Evolutionary conservation across 1,140 invertebrate species (phyloP).

Genomic region (Berghia stephanieae): DNA sequence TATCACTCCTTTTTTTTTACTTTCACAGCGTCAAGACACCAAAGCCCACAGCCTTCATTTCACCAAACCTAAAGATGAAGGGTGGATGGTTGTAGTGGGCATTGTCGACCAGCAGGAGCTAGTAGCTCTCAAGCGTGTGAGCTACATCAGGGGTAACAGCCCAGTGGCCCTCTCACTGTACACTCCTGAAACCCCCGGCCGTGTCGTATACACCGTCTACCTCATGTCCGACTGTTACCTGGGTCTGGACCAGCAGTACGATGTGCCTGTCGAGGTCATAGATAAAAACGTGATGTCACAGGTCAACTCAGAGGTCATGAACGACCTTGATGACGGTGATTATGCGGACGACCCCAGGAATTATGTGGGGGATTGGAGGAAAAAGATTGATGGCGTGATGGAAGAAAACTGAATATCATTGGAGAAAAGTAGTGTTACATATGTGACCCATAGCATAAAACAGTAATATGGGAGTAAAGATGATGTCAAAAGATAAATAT

Average conservation of each 20-base stretch:
- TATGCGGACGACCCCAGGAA: no score
- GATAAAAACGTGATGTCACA: constrained; percentile 52
- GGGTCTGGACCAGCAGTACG: constrained; percentile 94
- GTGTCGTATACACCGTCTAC: constrained; percentile 82
- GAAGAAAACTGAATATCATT: not conserved
- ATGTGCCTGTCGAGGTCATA: constrained; percentile 65
- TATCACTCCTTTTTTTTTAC: no score
- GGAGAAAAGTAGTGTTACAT: not conserved
- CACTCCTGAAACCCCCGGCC: constrained; percentile 73
- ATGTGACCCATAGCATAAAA: not conserved
- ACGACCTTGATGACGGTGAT: constrained; percentile 41
- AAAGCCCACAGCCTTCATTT: constrained; percentile 83
- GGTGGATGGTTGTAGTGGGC: constrained; percentile 92
- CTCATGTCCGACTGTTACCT: constrained; percentile 94
- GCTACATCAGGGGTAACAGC: constrained; percentile 47
- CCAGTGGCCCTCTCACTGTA: constrained; percentile 74
- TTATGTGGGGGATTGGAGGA: no score
- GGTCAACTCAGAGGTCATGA: constrained; percentile 55
- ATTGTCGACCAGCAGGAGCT: constrained; percentile 77
- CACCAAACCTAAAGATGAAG: constrained; percentile 92
- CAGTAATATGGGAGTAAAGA: not conserved
- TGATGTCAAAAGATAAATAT: no score
- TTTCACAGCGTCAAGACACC: constrained; percentile 51
- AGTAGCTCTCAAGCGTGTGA: constrained; percentile 85
- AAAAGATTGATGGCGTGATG: not conserved